These are phyloP conservation scores for Probosciger aterrimus DNA, from an alignment of 2,113 vertebrate genomes.

Conservation along the genomic window DNA sequence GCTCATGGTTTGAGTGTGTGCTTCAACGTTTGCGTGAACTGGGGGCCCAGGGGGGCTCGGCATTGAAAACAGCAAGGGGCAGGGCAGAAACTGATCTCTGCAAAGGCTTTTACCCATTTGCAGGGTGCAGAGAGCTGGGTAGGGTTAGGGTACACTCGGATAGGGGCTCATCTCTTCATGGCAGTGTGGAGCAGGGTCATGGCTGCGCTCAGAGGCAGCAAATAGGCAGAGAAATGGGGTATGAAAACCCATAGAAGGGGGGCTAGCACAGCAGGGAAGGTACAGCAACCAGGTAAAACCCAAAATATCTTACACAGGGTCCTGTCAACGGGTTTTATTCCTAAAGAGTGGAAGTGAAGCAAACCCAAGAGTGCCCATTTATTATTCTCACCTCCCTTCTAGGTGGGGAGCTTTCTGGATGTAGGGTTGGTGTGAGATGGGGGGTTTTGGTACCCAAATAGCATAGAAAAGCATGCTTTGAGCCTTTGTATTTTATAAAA, in stretches of 20 bases:
- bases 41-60: not conserved
- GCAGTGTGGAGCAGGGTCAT: not conserved
- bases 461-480: not conserved
- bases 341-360: not conserved
- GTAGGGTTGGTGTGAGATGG: not conserved
- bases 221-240: not conserved
- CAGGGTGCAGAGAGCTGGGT: not conserved
- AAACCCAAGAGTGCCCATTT: not conserved
- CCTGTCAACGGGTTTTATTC: not conserved
- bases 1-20: not conserved
- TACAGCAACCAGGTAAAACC: not conserved
- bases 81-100: not conserved
- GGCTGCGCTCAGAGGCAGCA: not conserved
- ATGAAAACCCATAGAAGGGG: fast-evolving
- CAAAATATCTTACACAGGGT: not conserved
- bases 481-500: not conserved
- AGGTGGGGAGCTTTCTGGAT: not conserved
- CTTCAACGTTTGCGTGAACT: not conserved
- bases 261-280: not conserved
- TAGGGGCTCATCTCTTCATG: not conserved
- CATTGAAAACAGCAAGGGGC: not conserved
- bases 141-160: not conserved
- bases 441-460: not conserved
- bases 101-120: not conserved
- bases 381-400: not conserved